Conservation (phyloP, 2,113 vertebrate species). For the Electrona antarctica region DNA sequence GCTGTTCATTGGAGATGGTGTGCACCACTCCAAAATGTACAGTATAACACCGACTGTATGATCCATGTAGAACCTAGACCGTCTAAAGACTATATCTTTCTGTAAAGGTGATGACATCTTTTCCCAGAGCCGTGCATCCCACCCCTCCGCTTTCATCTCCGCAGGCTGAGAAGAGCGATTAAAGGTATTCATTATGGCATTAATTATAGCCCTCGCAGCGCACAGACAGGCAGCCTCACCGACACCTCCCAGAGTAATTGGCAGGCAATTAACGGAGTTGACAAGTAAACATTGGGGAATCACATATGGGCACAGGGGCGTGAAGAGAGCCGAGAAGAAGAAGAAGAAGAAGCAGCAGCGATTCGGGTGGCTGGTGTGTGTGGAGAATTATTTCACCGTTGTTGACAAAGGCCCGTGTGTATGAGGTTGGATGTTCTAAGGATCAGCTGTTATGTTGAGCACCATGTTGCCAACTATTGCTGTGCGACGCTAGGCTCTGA, state of each 20-base stretch:
- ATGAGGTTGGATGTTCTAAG: constrained; percentile 12
- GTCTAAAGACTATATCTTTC: neutral
- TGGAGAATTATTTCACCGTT: constrained; percentile 63
- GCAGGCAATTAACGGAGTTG: constrained; percentile 79
- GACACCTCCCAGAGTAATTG: constrained; percentile 77
- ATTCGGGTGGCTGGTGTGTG: constrained; percentile 12
- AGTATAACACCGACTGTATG: constrained; percentile 13
- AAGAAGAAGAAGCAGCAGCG: constrained; percentile 38
- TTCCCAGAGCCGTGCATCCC: constrained; percentile 22
- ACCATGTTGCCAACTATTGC: neutral
- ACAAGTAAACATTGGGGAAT: constrained; percentile 69
- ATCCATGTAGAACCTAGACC: neutral
- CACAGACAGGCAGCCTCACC: constrained; percentile 66
- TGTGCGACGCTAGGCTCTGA: constrained; percentile 3
- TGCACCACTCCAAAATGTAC: neutral
- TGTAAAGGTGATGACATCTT: constrained; percentile 64
- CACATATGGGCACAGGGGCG: constrained; percentile 42
- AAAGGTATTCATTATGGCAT: constrained; percentile 75
- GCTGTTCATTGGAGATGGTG: no score
- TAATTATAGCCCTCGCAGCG: constrained; percentile 72
- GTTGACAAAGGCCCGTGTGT: constrained; percentile 43
- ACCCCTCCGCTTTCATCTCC: constrained; percentile 18
- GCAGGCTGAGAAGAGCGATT: constrained; percentile 63
- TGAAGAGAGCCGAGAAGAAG: constrained; percentile 20
- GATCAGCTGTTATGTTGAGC: neutral